Evolutionary conservation across 1,140 invertebrate species (phyloP).

Genomic region (Trachymyrmex cornetzi): DNA sequence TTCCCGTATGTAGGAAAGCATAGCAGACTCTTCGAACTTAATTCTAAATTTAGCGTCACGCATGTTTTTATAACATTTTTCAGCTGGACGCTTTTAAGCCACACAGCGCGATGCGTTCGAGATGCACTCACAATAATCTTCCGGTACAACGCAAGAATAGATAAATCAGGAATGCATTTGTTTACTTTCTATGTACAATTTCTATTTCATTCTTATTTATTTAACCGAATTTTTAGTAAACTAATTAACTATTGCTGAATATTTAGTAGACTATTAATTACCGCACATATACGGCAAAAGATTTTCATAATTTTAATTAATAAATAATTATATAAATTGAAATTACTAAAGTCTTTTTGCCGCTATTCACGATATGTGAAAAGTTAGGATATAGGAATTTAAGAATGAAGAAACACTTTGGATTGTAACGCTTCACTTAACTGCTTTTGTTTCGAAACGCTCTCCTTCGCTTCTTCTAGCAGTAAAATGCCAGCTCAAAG

Average conservation of each 20-base stretch:
- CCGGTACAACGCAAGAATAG: background rate
- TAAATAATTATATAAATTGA: background rate
- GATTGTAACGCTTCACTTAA: background rate
- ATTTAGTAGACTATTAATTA: background rate
- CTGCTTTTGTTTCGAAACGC: conserved; percentile 42
- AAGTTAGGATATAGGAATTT: background rate
- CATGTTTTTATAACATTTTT: conserved; percentile 45
- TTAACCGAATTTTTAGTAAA: background rate
- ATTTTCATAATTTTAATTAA: background rate
- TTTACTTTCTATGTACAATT: background rate
- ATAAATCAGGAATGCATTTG: background rate
- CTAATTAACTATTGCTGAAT: background rate
- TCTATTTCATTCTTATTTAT: background rate
- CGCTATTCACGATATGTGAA: background rate
- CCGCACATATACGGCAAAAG: background rate
- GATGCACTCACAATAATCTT: background rate
- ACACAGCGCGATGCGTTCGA: background rate
- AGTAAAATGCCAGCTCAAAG: conserved; percentile 73
- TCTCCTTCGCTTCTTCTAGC: conserved; percentile 31
- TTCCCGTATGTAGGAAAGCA: conserved; percentile 39
- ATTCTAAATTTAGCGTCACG: conserved; percentile 49
- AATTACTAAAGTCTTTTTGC: background rate
- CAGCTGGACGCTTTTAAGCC: background rate
- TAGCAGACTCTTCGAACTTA: background rate
- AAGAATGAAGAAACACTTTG: background rate